Evolutionary conservation across 23 tunicate genomes (phyloP), one percentile per base, ranked within the genome.

Genomic region (Styela clava): DNA sequence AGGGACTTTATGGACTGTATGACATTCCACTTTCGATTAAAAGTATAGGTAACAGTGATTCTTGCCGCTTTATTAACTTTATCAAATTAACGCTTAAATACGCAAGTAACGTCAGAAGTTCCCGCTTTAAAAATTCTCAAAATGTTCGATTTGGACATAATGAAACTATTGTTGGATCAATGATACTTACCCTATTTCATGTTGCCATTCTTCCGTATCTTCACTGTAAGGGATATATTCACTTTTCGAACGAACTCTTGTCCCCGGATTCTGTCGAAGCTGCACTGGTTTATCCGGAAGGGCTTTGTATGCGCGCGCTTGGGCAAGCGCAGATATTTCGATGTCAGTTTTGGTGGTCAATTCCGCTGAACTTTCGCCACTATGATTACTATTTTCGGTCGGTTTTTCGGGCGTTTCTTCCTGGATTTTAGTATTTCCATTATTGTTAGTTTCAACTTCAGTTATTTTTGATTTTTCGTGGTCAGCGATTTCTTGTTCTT

Each of bases 161-260:
- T n/a, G n/a, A n/a, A n/a, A n/a, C n/a, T n/a, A n/a, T n/a, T n/a
- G n/a, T n/a, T n/a, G n/a, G n/a, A n/a, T n/a, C n/a, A n/a, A n/a
- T n/a, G n/a, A 34, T 30, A 33, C 81, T 20, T 52, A 76, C 81
- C 81, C 44, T 76, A 26, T 22, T 19, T 27, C 29, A 12, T 76
- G 16, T 9, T 22, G 16, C 52, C n/a, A 76, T 21, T 76, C 64
- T 5, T 27, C 24, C 27, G 18, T 26, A 44, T 76, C 65, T 20
- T 25, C 19, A 9, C 64, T 36, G 64, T 76, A 76, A 7, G 81
- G 81, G 37, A 76, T 76, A 44, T 44, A 76, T 76, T 76, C 81
- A 26, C 81, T 76, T 29, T 76, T 76, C 16, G 81, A 22, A 16
- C 81, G 81, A 28, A 76, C 65, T 51, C 31, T 51, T 44, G 52